Evolutionary conservation across 2,113 vertebrate genomes (phyloP).

Genomic region (Collichthys lucidus): DNA sequence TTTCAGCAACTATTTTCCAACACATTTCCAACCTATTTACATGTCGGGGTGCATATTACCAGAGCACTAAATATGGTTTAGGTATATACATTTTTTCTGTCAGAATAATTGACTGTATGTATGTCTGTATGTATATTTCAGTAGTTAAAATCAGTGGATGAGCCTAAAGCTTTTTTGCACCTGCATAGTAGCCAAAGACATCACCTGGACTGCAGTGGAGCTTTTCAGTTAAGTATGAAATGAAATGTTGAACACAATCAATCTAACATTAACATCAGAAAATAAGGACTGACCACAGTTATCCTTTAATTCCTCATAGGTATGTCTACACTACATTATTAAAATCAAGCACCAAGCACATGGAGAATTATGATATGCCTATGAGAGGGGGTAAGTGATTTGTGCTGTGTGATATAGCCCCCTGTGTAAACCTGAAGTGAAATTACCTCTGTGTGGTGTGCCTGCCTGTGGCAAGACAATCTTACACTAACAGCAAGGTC

Average conservation of each 20-base stretch:
- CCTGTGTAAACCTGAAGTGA: constrained; percentile 38
- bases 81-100: too few relatives aligned
- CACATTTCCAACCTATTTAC: too few relatives aligned
- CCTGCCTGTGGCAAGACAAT: constrained; percentile 39
- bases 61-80: too few relatives aligned
- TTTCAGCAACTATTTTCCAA: too few relatives aligned
- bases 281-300: not conserved
- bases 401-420: constrained; percentile 6
- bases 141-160: too few relatives aligned
- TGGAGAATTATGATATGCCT: not conserved
- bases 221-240: not conserved
- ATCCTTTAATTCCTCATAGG: not conserved
- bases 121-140: too few relatives aligned
- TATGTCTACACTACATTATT: not conserved
- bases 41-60: too few relatives aligned
- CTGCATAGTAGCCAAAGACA: too few relatives aligned
- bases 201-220: too few relatives aligned
- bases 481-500: constrained; percentile 57
- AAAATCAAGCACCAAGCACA: not conserved
- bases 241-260: not conserved
- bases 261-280: not conserved
- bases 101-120: too few relatives aligned
- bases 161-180: too few relatives aligned
- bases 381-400: not conserved
- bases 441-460: constrained; percentile 49